Base-by-base conservation (phyloP, 2,113 vertebrate species). In the Aramus guarauna region DNA sequence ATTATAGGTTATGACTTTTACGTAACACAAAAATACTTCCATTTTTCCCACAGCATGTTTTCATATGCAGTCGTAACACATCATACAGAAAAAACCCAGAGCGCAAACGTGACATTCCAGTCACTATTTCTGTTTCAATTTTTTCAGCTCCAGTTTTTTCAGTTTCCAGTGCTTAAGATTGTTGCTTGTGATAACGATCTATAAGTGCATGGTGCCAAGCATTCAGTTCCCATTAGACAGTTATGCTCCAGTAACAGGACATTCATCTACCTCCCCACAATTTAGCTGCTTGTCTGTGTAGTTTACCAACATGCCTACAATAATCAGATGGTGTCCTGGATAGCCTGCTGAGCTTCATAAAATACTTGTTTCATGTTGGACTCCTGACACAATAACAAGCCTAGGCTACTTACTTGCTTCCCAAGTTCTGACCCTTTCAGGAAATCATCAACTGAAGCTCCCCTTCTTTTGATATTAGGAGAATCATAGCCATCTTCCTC, bases 401-500 rank as follows among this genome's bases (percentile, higher is more conserved):
- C 8, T 60, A n/a, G 4, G 13, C 23, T 10, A 87, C 97, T 97
- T 97, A 99, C 99, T 96, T 99, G 99, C 97, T 99, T 98, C n/a
- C 99, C 99, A 12, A 99, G 98, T 68, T 99, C 99, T 0, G 99
- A 99, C 15, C 99, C 99, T 71, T 98, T 98, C 74, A 99, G 98
- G 96, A 99, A 99, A 64, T 99, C 99, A 15, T 99, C 99, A 27
- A 99, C 99, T 0, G 99, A 99, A 9, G 99, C 98, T 12, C 99
- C 99, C 94, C 98, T 98, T 50, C 99, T 97, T 93, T 98, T 98
- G 56, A 98, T 59, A 15, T 97, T 98, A 2, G 99, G 98, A 6
- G 98, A 99, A 78, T 99, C 98, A 0, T 99, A 99, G 22, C 98
- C 98, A 1, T 99, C 99, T 91, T 99, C 99, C 92, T 99, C 99